phyloP scores from a whole-genome alignment of 2,888 invertebrate genomes.

The Cylindroiulus punctatus region DNA sequence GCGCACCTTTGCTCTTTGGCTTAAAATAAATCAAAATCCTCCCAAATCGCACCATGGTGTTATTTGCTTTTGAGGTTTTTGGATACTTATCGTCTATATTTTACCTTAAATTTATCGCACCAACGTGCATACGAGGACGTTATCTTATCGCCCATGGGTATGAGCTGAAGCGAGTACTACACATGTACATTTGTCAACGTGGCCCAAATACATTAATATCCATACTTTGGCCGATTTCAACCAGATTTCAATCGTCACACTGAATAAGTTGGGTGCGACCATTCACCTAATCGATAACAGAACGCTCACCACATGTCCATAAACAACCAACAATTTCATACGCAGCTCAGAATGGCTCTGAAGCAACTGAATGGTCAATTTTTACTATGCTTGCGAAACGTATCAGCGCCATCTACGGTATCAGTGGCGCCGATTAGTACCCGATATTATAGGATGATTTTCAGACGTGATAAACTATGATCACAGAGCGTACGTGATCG shows the following conservation, averaged over 20 bases:
- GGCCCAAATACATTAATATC: neutral
- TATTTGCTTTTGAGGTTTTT: neutral
- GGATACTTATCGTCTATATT: neutral
- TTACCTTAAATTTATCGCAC: constrained; percentile 1
- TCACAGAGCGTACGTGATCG: too few relatives aligned
- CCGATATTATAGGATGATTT: neutral
- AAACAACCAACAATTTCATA: neutral
- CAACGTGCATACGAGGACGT: neutral
- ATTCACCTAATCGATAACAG: neutral
- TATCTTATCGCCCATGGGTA: neutral
- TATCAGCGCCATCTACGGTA: neutral
- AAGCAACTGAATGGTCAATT: neutral
- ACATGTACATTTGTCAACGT: neutral
- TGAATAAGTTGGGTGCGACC: neutral
- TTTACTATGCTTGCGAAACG: neutral
- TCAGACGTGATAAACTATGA: neutral
- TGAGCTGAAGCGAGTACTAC: neutral
- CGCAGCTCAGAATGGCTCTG: neutral
- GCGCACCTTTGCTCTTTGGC: neutral
- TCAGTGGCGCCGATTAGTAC: neutral
- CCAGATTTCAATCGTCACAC: neutral
- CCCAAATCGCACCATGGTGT: neutral
- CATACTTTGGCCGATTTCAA: neutral
- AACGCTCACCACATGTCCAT: neutral
- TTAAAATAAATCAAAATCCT: neutral